Conservation (phyloP, 2,888 invertebrate genomes). For the Meloe dianella region DNA sequence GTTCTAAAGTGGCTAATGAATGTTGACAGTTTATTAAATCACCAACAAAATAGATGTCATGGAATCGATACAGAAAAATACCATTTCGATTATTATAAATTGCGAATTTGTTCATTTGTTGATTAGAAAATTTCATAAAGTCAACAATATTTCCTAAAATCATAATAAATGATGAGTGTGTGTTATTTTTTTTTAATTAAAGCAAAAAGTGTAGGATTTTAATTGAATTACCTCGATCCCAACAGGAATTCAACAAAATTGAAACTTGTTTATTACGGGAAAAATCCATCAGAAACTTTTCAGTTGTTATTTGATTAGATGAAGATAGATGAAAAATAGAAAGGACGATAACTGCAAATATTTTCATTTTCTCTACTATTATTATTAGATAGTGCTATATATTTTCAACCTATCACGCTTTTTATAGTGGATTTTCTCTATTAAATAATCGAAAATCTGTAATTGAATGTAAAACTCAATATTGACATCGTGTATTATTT, state of each 20-base stretch:
- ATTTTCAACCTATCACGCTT: not conserved
- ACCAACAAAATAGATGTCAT: not conserved
- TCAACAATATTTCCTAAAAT: not conserved
- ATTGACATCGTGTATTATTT: not conserved
- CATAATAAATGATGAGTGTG: not conserved
- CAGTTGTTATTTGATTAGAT: not conserved
- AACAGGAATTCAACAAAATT: not conserved
- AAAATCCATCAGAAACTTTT: slow-evolving; percentile 7
- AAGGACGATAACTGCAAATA: not conserved
- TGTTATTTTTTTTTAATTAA: no score
- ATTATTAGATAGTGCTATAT: not conserved
- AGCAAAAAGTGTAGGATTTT: not conserved
- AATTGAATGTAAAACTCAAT: not conserved
- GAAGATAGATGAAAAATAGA: not conserved
- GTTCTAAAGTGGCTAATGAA: not conserved
- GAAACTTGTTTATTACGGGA: not conserved
- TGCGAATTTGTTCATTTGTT: not conserved
- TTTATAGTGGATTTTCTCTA: not conserved
- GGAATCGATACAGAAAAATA: not conserved
- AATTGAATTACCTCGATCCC: slow-evolving; percentile 8
- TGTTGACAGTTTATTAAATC: not conserved
- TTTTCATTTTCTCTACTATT: not conserved
- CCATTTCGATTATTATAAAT: not conserved
- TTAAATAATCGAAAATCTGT: slow-evolving; percentile 2
- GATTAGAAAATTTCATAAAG: not conserved